Percentiles rank a stretch among this genome's conserved stretches.
Evolutionary conservation across 2,888 invertebrate species (phyloP).

Genomic region (Andricus curvator): DNA sequence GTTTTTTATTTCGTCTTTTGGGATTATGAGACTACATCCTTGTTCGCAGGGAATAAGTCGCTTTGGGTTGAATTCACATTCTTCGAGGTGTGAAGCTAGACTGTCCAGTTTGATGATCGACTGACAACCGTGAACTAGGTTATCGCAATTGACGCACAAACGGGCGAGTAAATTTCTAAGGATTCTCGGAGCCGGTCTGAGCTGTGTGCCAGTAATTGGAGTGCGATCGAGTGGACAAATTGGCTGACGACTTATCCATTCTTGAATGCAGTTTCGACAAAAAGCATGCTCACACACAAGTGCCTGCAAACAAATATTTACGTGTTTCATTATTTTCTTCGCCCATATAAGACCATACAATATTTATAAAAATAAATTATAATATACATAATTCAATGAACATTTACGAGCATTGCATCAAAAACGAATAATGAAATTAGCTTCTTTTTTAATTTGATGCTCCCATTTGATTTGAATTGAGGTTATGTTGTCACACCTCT

Average conservation of each 20-base stretch:
- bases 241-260: constrained; percentile 96
- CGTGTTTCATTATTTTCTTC: background rate
- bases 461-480: background rate
- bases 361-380: too few relatives aligned
- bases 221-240: constrained; percentile 97
- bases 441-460: too few relatives aligned
- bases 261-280: constrained; percentile 94
- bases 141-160: constrained; percentile 94
- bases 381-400: too few relatives aligned
- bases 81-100: constrained; percentile 90
- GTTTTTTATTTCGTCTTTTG: constrained; percentile 95
- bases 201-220: constrained; percentile 91
- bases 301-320: constrained; percentile 83
- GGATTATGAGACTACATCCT: constrained; percentile 95
- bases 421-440: too few relatives aligned
- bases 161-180: constrained; percentile 94
- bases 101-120: constrained; percentile 92
- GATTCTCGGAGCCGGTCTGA: constrained; percentile 95
- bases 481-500: background rate
- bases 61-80: constrained; percentile 97
- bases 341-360: too few relatives aligned
- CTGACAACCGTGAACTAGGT: constrained; percentile 92
- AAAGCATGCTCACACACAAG: constrained; percentile 98
- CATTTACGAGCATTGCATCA: too few relatives aligned
- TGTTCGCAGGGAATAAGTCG: constrained; percentile 95